Base-by-base conservation (phyloP, 2,888 invertebrate species). In the Idaea straminata region DNA sequence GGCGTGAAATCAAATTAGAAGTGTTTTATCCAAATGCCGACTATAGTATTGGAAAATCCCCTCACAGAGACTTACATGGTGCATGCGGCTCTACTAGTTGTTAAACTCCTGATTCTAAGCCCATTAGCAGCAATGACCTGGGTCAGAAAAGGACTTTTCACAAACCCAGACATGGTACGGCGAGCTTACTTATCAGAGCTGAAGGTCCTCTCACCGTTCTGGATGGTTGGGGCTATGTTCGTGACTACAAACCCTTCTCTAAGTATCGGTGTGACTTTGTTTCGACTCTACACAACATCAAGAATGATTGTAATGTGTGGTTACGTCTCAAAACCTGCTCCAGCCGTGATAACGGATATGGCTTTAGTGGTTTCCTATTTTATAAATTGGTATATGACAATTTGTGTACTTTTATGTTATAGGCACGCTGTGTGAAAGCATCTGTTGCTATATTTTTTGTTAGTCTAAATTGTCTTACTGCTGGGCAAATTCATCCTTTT, bases 121-220 rank as follows among this genome's bases (percentile, higher is more conserved):
- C 86, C 87, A 0, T 16, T 87, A 16, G 79, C 83, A 3, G 83
- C 86, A 7, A 72, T 83, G 77, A 82, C 83, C 0, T 88, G 85
- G 85, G 80, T 85, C 1, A 74, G 73, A 59, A 82, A 83, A 70
- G 85, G 83, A 2, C 10, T 83, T 7, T 84, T 87, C 64, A 63
- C 72, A 1, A 77, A 83, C 67, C 70, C 77, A 0, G 81, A 83
- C 5, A 74, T 80, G 1, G 72, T 85, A 0, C 75, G 85, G 64
- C 77, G 84, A 61, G 85, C 84, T 0, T 86, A 87, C 65, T 71
- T 87, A n/a, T 78, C 81, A 3, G 88, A 88, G 61, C 66, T 89
- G 62, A 88, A 88, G 76, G 80, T 79, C 15, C 63, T 88, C 10
- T 81, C 84, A 1, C 88, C 88, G 0, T 87, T 83, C 66, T 88